phyloP scores from a whole-genome alignment of 53 echinoderm and acorn worm genomes.

The Antedon mediterranea region DNA sequence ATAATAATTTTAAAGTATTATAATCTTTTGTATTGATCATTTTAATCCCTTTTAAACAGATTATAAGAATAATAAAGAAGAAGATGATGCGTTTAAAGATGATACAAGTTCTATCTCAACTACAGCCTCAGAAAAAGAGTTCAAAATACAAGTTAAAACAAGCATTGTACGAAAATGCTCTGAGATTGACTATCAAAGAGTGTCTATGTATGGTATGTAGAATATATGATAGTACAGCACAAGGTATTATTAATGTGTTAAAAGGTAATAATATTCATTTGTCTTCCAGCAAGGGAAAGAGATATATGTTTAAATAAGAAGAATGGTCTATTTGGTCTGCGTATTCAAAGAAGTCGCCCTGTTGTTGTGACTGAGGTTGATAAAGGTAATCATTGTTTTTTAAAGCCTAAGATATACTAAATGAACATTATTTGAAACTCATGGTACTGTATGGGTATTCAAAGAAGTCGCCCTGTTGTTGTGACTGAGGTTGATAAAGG shows the following conservation, averaged over 20 bases:
- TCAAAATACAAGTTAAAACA: constrained; percentile 40
- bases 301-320: constrained; percentile 35
- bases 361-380: constrained; percentile 78
- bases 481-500: constrained; percentile 76
- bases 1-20: too few relatives aligned
- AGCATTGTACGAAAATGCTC: constrained; percentile 51
- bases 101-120: constrained; percentile 47
- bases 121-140: constrained; percentile 76
- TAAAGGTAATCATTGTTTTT: constrained; percentile 68
- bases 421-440: too few relatives aligned
- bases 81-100: neutral
- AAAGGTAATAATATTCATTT: too few relatives aligned
- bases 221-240: too few relatives aligned
- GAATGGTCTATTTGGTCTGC: constrained; percentile 56
- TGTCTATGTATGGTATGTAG: constrained; percentile 25
- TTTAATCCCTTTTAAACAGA: too few relatives aligned
- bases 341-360: constrained; percentile 91
- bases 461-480: constrained; percentile 85
- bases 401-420: too few relatives aligned
- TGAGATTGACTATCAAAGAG: constrained; percentile 57
- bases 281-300: constrained; percentile 48
- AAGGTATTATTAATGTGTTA: neutral
- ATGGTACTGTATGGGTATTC: too few relatives aligned
- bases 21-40: too few relatives aligned
- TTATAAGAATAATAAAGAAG: too few relatives aligned